Evolutionary conservation across 1,140 invertebrate genomes (phyloP).

Genomic region (Pachyrhynchus sulphureomaculatus): DNA sequence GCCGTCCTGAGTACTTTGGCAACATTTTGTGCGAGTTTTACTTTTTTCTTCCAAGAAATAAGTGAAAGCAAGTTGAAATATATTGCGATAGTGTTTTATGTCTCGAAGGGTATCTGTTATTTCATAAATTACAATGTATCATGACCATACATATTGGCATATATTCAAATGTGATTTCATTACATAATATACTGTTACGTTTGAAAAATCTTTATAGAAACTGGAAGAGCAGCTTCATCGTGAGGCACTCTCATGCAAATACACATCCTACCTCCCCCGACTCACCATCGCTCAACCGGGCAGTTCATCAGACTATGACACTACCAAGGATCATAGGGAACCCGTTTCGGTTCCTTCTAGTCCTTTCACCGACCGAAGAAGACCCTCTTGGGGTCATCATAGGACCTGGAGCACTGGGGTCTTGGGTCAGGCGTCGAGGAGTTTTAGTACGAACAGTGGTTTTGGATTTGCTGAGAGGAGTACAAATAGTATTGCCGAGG

Average conservation of each 20-base stretch:
- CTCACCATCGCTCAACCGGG: constrained; percentile 28
- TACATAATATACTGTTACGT: too few species aligned
- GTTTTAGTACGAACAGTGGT: background rate
- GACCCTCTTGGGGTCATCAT: constrained; percentile 43
- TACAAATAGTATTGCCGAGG: background rate
- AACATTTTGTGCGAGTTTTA: too few species aligned
- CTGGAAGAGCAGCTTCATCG: constrained; percentile 40
- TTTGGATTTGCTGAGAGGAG: background rate
- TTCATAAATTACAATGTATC: too few species aligned
- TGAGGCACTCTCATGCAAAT: constrained; percentile 32
- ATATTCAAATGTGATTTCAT: too few species aligned
- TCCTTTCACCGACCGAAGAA: constrained; percentile 31
- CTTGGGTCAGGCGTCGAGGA: background rate
- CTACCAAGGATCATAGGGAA: background rate
- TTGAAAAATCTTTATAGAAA: too few species aligned
- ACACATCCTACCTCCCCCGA: constrained; percentile 34
- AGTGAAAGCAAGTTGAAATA: too few species aligned
- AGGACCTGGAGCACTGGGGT: constrained; percentile 46
- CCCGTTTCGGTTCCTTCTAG: constrained; percentile 40
- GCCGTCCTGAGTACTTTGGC: too few species aligned
- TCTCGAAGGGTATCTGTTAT: too few species aligned
- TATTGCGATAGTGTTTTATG: too few species aligned
- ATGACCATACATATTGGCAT: too few species aligned
- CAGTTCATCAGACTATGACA: constrained; percentile 27
- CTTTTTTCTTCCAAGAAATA: too few species aligned